phyloP scores from a whole-genome alignment of 1,140 invertebrate species.

The Cyphomyrmex costatus region DNA sequence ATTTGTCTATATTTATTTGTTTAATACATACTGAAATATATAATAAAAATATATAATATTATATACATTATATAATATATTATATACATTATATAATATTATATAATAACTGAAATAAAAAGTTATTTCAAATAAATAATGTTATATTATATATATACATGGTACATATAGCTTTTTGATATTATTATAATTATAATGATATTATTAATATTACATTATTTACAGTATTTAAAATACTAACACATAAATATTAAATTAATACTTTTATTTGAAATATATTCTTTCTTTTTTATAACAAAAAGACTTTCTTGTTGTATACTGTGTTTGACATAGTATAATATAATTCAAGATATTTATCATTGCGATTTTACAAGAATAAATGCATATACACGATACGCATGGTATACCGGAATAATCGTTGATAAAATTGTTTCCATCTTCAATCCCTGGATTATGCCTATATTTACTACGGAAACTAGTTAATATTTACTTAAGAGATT shows the following conservation, averaged over 20 bases:
- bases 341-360: constrained; percentile 6
- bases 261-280: constrained; percentile 14
- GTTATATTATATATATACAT: background rate
- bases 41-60: background rate
- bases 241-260: constrained; percentile 4
- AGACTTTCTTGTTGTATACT: background rate
- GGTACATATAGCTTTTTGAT: background rate
- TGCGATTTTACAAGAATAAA: background rate
- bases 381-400: background rate
- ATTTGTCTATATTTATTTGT: background rate
- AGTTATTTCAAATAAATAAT: constrained; percentile 9
- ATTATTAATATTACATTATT: constrained; percentile 7
- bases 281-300: background rate
- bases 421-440: constrained; percentile 17
- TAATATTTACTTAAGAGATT: constrained; percentile 52
- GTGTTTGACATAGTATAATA: background rate
- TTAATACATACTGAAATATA: background rate
- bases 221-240: background rate
- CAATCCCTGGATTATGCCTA: constrained; percentile 52
- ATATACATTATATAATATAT: background rate
- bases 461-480: constrained; percentile 57
- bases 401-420: background rate
- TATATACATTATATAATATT: background rate
- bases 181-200: background rate
- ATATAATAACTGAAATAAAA: background rate